These are phyloP conservation scores for Rhombomys opimus DNA, from an alignment of 2,113 vertebrate species.

Conservation along the genomic window DNA sequence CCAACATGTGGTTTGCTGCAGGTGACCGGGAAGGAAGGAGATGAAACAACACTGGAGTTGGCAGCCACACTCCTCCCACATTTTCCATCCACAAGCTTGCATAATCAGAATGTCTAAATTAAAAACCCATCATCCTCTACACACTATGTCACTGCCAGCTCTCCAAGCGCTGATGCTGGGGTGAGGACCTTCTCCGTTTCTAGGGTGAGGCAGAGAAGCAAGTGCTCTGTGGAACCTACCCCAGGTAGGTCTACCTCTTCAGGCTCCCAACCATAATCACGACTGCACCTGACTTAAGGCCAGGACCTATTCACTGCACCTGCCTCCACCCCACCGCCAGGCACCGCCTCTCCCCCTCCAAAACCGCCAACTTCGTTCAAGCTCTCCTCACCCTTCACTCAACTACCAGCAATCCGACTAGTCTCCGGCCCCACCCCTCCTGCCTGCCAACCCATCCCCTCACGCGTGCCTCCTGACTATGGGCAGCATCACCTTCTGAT, in stretches of 20 bases:
- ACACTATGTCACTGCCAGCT: not conserved
- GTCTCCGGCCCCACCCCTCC: not conserved
- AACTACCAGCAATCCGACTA: not conserved
- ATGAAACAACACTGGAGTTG: not conserved
- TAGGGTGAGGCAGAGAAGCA: not conserved
- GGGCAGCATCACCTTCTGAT: not conserved
- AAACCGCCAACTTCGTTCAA: not conserved
- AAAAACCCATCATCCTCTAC: not conserved
- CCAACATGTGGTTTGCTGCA: not conserved
- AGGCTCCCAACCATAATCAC: not conserved
- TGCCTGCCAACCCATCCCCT: not conserved
- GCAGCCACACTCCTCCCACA: not conserved
- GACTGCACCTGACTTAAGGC: not conserved
- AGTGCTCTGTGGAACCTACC: not conserved
- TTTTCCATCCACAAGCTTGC: not conserved
- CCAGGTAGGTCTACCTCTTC: not conserved
- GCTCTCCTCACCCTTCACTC: not conserved
- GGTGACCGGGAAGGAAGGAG: not conserved
- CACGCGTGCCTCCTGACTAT: not conserved
- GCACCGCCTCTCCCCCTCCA: not conserved
- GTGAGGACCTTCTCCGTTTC: not conserved
- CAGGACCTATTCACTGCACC: not conserved
- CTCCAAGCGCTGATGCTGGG: not conserved
- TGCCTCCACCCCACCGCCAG: not conserved
- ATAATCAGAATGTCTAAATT: not conserved